These are phyloP conservation scores for Bursaphelenchus okinawaensis DNA, from an alignment of 2,888 invertebrate species.

Conservation along the genomic window DNA sequence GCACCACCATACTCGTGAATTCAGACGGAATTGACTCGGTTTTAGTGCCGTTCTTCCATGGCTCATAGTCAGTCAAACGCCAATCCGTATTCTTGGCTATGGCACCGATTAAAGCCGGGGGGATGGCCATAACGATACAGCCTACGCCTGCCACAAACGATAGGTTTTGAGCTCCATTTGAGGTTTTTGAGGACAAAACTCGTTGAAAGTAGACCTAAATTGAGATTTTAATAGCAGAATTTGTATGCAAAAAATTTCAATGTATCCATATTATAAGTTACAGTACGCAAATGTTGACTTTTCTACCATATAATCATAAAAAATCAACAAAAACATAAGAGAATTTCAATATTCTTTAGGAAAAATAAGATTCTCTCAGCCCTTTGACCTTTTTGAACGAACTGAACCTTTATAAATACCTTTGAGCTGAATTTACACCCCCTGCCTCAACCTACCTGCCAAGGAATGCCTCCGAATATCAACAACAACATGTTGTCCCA, in stretches of 20 bases:
- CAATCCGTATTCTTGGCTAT: slow-evolving; percentile 96
- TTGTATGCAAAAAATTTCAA: neutral
- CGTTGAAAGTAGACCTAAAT: slow-evolving; percentile 88
- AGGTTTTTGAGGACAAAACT: slow-evolving; percentile 90
- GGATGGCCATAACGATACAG: slow-evolving; percentile 91
- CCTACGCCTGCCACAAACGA: slow-evolving; percentile 93
- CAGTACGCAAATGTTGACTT: neutral
- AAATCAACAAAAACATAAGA: neutral
- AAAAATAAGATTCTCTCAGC: too few species aligned
- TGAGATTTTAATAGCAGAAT: neutral
- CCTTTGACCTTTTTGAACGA: too few species aligned
- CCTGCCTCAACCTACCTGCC: slow-evolving; percentile 71
- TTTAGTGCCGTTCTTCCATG: slow-evolving; percentile 56
- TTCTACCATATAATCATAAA: neutral
- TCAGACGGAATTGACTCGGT: slow-evolving; percentile 50
- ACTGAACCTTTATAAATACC: too few species aligned
- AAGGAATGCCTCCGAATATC: slow-evolving; percentile 90
- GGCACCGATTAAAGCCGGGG: slow-evolving; percentile 83
- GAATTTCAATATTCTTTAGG: slow-evolving; percentile 9
- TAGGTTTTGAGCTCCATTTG: slow-evolving; percentile 81
- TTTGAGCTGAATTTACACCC: neutral
- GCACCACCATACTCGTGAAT: slow-evolving; percentile 87
- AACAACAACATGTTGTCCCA: slow-evolving; percentile 77
- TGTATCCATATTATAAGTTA: neutral
- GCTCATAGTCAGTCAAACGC: slow-evolving; percentile 77